Base-by-base conservation (phyloP, 2,888 invertebrate genomes). In the Andrena trimmerana region DNA sequence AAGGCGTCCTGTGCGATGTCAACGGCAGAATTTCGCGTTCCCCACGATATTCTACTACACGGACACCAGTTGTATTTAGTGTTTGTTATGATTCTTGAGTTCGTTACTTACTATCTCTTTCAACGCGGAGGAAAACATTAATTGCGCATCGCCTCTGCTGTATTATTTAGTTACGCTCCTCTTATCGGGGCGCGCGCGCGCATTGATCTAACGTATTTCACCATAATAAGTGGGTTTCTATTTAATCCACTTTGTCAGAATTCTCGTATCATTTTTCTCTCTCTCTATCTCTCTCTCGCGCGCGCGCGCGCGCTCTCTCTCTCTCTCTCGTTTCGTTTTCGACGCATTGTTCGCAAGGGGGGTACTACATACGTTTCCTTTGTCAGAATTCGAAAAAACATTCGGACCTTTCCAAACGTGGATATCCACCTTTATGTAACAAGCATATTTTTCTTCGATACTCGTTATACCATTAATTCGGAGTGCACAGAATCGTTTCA, bases 61-160 rank as follows among this genome's bases (percentile, higher is more conserved):
- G 78, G 69, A 57, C 67, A 76, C 65, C 74, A 84, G 83, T 87
- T 83, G 83, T 86, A 36, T 36, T 36, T 36, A 81, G 83, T 84
- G 86, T 89, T 86, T 89, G 87, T 90, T 90, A 86, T 89, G 89
- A 89, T 89, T 86, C 85, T 85, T 81, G 65, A 75, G 81, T 87
- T 87, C 84, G 86, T 85, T 86, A 86, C 81, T 88, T 86, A 86
- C 81, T 88, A 86, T 89, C 88, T 89, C 78, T 81, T 78, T 73
- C 76, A 76, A 42, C 57, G 66, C 48, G 68, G 74, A 73, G 72
- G 81, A 83, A 90, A 86, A 85, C 83, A 86, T 88, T 89, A 90
- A 91, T 90, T 91, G 91, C 92, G 91, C 88, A 88, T 91, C 88
- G 84, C 77, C 72, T 83, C 62, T 31, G 24, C 27, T 74, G 75